These are phyloP conservation scores for Lindbergichthys nudifrons DNA, from an alignment of 2,797 vertebrate genomes.

Conservation along the genomic window DNA sequence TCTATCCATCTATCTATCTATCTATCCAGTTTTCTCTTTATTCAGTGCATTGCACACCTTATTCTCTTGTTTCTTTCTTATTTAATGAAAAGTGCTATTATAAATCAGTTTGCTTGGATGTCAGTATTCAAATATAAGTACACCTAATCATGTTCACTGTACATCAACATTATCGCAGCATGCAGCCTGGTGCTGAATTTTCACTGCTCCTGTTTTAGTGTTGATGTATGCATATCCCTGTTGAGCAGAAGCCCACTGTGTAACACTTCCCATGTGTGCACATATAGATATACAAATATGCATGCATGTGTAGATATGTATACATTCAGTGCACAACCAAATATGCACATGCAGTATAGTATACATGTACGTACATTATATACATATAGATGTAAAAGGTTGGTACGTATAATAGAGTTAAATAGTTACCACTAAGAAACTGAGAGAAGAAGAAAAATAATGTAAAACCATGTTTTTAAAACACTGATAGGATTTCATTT, in stretches of 20 bases:
- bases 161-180: background rate
- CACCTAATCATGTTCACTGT: background rate
- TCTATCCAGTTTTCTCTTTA: background rate
- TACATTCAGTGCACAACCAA: background rate
- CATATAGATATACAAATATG: background rate
- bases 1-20: background rate
- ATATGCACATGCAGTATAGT: background rate
- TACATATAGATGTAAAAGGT: background rate
- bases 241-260: too few relatives aligned
- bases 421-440: background rate
- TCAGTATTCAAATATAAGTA: background rate
- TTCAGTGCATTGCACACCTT: background rate
- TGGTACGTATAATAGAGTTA: background rate
- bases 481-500: slow-evolving; percentile 5
- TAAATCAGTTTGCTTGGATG: background rate
- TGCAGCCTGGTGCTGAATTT: background rate
- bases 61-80: background rate
- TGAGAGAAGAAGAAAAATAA: too few relatives aligned
- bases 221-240: too few relatives aligned
- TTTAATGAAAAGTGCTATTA: background rate
- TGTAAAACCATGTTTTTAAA: background rate
- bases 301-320: background rate
- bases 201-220: too few relatives aligned
- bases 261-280: too few relatives aligned
- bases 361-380: too few relatives aligned